These are phyloP conservation scores for Motacilla alba DNA, from an alignment of 2,113 vertebrate genomes.

Conservation along the genomic window DNA sequence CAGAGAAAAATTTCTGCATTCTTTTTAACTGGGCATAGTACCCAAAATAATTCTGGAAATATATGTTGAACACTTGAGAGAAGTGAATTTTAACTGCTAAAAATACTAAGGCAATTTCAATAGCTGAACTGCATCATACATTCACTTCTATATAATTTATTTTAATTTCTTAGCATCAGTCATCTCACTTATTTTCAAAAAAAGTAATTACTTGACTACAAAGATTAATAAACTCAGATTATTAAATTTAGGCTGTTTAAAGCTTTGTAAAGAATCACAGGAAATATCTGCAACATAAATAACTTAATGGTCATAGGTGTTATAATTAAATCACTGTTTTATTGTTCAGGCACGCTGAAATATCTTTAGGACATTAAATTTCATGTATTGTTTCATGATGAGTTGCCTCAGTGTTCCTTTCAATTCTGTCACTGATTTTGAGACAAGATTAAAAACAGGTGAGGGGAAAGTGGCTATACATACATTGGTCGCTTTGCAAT, in stretches of 20 bases:
- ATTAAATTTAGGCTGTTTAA: neutral
- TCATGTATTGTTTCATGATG: slow-evolving; percentile 11
- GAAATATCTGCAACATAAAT: slow-evolving; percentile 23
- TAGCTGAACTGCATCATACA: slow-evolving; percentile 11
- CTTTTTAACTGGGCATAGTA: slow-evolving; percentile 36
- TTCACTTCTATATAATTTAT: slow-evolving; percentile 24
- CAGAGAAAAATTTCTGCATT: neutral
- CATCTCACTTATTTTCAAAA: slow-evolving; percentile 17
- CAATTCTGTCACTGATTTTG: slow-evolving; percentile 29
- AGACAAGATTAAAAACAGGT: neutral
- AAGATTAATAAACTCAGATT: neutral
- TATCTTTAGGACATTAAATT: slow-evolving; percentile 45
- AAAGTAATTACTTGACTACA: slow-evolving; percentile 14
- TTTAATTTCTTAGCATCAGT: slow-evolving; percentile 62
- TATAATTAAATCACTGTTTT: slow-evolving; percentile 45
- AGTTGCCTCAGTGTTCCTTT: slow-evolving; percentile 49
- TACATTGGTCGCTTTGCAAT: slow-evolving; percentile 16
- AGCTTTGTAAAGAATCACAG: slow-evolving; percentile 22
- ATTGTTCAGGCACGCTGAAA: slow-evolving; percentile 43
- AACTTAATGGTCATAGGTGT: slow-evolving; percentile 43
- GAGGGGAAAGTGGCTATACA: neutral
- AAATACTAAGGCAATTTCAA: slow-evolving; percentile 47
- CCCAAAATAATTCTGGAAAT: slow-evolving; percentile 48
- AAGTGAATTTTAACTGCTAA: slow-evolving; percentile 32
- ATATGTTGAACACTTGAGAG: slow-evolving; percentile 31